Evolutionary conservation across 23 tunicate genomes (phyloP).

Genomic region (Clavelina lepadiformis): DNA sequence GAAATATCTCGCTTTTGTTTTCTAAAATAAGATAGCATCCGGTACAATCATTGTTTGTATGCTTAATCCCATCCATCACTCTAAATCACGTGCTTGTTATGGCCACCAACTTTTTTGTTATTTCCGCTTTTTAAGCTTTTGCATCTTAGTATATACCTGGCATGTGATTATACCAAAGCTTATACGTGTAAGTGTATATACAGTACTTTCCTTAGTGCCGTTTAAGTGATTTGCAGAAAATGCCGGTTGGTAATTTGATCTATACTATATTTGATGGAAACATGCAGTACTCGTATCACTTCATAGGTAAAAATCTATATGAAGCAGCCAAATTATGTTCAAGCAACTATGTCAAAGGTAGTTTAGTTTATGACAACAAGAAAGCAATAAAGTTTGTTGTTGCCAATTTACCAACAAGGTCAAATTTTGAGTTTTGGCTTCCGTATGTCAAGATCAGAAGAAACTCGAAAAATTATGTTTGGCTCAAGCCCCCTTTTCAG

Average conservation of each 20-base stretch:
- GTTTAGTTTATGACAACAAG: neutral
- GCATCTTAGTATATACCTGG: neutral
- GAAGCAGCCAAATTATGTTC: neutral
- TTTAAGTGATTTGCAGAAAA: too few relatives aligned
- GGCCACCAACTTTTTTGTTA: neutral
- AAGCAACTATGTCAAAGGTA: neutral
- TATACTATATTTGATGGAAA: neutral
- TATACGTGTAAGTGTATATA: too few relatives aligned
- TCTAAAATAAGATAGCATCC: too few relatives aligned
- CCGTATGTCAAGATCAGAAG: too few relatives aligned
- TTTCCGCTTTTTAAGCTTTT: neutral
- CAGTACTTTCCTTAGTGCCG: too few relatives aligned
- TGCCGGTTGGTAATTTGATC: too few relatives aligned
- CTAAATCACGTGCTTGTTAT: too few relatives aligned
- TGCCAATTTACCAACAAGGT: neutral
- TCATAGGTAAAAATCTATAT: neutral
- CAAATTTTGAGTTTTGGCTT: too few relatives aligned
- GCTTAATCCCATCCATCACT: too few relatives aligned
- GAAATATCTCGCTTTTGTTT: too few relatives aligned
- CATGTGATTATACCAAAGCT: neutral
- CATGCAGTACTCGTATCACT: neutral
- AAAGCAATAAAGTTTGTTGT: neutral
- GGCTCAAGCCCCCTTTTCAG: neutral
- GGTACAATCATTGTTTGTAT: too few relatives aligned
- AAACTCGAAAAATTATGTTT: neutral